phyloP scores from a whole-genome alignment of 2,888 invertebrate species.

The Formica aserva region DNA sequence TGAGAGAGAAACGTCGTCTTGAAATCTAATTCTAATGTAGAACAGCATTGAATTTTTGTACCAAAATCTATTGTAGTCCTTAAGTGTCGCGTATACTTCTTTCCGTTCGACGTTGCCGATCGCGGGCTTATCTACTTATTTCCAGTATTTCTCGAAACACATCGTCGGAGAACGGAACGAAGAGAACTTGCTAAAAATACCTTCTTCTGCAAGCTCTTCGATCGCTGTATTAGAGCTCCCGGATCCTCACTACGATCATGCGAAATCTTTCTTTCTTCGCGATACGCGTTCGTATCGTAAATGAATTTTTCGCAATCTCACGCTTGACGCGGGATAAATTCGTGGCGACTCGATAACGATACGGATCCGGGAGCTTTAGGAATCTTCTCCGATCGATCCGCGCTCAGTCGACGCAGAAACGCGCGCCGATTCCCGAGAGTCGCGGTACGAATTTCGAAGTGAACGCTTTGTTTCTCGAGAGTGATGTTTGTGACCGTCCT shows the following conservation, averaged over 20 bases:
- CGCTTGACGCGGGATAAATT: not conserved
- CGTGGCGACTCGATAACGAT: constrained; percentile 6
- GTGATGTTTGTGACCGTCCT: constrained; percentile 75
- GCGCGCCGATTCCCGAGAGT: constrained; percentile 70
- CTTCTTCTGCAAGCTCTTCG: constrained; percentile 3
- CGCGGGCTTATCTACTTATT: constrained; percentile 61
- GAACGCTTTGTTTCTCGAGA: constrained; percentile 64
- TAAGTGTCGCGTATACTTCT: constrained; percentile 74
- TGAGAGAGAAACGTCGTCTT: constrained; percentile 78
- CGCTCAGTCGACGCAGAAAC: constrained; percentile 51
- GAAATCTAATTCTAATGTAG: constrained; percentile 80
- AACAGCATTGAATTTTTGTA: constrained; percentile 85
- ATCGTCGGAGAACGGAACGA: constrained; percentile 6
- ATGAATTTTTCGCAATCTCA: not conserved
- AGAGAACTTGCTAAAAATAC: not conserved
- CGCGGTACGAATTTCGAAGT: constrained; percentile 65
- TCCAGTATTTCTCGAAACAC: constrained; percentile 37
- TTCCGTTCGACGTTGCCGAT: constrained; percentile 66
- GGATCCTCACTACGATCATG: not conserved
- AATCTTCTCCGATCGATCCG: constrained; percentile 41
- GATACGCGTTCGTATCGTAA: not conserved
- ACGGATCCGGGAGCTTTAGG: not conserved
- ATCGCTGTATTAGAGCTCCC: constrained; percentile 12
- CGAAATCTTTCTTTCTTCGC: not conserved
- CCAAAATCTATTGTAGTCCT: constrained; percentile 84